A percentile compares a stretch with the other conserved stretches of the same genome.
These are phyloP conservation scores for Parnassius apollo DNA, from an alignment of 2,888 invertebrate genomes.

Conservation along the genomic window DNA sequence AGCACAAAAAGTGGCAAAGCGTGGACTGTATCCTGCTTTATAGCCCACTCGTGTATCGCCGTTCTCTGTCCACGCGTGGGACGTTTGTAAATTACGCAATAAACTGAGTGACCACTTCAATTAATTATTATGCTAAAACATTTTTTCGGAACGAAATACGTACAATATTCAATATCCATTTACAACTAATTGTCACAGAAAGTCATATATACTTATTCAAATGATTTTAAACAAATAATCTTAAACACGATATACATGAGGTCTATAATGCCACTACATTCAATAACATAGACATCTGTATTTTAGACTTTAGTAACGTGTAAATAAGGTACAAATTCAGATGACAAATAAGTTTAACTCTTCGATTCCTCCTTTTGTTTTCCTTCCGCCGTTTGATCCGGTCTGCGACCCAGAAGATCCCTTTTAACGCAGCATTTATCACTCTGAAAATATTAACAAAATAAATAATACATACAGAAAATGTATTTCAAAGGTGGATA, in stretches of 20 bases:
- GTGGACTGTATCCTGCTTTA: too few relatives aligned
- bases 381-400: conserved; percentile 41
- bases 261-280: not conserved
- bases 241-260: not conserved
- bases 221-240: not conserved
- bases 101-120: too few relatives aligned
- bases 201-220: not conserved
- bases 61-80: too few relatives aligned
- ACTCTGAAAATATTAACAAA: conserved; percentile 40
- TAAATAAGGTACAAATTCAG: conserved; percentile 1
- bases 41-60: too few relatives aligned
- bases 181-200: not conserved
- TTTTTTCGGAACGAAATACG: too few relatives aligned
- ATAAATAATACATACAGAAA: too few relatives aligned
- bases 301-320: not conserved
- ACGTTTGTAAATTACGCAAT: too few relatives aligned
- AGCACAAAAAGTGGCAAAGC: too few relatives aligned
- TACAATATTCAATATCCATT: not conserved
- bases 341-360: conserved; percentile 43
- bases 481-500: too few relatives aligned
- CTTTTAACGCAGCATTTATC: conserved; percentile 51
- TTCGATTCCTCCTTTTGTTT: conserved; percentile 55
- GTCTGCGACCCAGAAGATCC: conserved; percentile 57
- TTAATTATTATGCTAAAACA: too few relatives aligned
- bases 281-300: not conserved